Evolutionary conservation across 2,113 vertebrate genomes (phyloP), one percentile per base, ranked within the genome.

Genomic region (Oryzias javanicus): DNA sequence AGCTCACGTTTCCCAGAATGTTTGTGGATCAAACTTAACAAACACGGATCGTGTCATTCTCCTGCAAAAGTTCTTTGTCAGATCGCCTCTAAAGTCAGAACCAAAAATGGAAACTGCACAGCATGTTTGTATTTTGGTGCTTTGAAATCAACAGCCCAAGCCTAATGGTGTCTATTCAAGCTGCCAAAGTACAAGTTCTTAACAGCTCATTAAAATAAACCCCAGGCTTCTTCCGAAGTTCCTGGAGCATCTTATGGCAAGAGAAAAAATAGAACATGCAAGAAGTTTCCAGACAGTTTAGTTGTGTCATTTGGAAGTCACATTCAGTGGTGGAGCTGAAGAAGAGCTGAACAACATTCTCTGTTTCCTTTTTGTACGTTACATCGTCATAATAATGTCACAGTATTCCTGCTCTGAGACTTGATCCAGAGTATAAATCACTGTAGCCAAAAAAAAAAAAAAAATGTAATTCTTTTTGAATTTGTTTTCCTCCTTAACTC

Each of bases 151-250:
- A 60, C 70, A 54, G 57, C 51, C 56, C 18, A 18, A 29, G 46
- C 48, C 71, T 67, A 60, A 60, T 56, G 14, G 70, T 13, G 35
- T 70, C 57, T 51, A 63, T 60, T 14, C 55, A 65, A 59, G 62
- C 47, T 66, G 60, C 5, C 24, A 14, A 58, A 61, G 20, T 50
- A 42, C 66, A 72, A 20, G 60, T 67, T 66, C 57, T 22, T 15
- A 20, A 35, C 14, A 57, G 70, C 57, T 77, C 57, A 77, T 76
- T 65, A 49, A 57, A 67, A 52, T 48, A 55, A 73, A 47, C 64
- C 55, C 69, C 72, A 61, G 65, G 73, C 54, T 27, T 71, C 55
- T 42, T 29, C 49, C 55, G 63, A 67, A 18, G 40, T 67, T 61
- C 58, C 62, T 27, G 27, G 51, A 64, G 49, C 44, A 64, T 47